Percentiles rank a stretch among this genome's conserved stretches.
These are phyloP conservation scores for Hormiphora californensis DNA, from an alignment of 37 sponge, comb jelly and placozoan species.

Conservation along the genomic window DNA sequence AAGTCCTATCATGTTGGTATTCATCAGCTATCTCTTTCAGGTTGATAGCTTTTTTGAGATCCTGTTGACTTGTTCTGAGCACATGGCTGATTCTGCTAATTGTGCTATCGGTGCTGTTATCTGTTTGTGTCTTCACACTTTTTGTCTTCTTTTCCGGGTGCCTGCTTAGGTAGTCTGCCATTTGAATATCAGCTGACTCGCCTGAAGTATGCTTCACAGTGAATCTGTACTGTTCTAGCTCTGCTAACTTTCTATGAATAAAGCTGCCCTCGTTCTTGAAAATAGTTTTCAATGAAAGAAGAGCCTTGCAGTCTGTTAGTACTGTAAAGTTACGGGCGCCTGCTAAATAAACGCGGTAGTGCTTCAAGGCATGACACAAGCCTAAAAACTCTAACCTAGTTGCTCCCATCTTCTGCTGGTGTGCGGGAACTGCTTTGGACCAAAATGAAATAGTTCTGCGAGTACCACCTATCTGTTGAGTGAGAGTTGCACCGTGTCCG, in stretches of 20 bases:
- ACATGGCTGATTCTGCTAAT: too few species aligned
- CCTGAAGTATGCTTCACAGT: neutral
- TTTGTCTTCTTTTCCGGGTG: neutral
- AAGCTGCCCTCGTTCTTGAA: slow-evolving; percentile 4
- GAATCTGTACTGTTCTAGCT: neutral
- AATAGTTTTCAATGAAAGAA: neutral
- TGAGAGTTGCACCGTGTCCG: slow-evolving; percentile 36
- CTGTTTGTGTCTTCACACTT: neutral
- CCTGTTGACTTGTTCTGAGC: too few species aligned
- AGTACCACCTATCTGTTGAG: neutral
- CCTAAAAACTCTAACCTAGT: slow-evolving; percentile 49
- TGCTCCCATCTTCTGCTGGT: slow-evolving; percentile 42
- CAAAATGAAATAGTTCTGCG: slow-evolving; percentile 9
- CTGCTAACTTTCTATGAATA: neutral
- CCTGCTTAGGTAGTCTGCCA: slow-evolving; percentile 11
- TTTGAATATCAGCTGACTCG: neutral
- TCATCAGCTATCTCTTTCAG: neutral
- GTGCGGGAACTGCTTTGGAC: slow-evolving; percentile 29
- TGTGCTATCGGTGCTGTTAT: neutral
- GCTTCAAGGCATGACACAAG: neutral
- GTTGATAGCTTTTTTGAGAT: neutral
- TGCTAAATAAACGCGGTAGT: slow-evolving; percentile 16
- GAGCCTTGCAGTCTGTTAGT: slow-evolving; percentile 2
- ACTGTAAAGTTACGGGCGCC: slow-evolving; percentile 7
- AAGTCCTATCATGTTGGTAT: neutral